Evolutionary conservation across 2,888 invertebrate genomes (phyloP).

Genomic region (Caenorhabditis japonica): DNA sequence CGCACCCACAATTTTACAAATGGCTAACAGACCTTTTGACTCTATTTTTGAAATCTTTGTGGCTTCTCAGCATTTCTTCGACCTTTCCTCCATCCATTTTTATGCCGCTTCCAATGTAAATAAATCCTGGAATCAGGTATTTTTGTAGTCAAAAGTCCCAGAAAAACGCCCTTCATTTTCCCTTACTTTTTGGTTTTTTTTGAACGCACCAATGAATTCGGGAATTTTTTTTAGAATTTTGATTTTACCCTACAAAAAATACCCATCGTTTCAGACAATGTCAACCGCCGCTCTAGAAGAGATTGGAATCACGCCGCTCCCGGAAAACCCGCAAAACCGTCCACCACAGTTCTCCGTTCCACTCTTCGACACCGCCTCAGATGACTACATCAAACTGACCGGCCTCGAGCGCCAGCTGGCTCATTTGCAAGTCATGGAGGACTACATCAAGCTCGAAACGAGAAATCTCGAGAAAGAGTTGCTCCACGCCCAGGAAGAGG

Average conservation of each 20-base stretch:
- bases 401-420: slow-evolving; percentile 92
- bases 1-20: no score
- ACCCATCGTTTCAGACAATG: slow-evolving; percentile 16
- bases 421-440: slow-evolving; percentile 97
- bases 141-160: no score
- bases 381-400: slow-evolving; percentile 36
- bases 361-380: slow-evolving; percentile 11
- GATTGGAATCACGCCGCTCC: slow-evolving; percentile 55
- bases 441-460: slow-evolving; percentile 99
- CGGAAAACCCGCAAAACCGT: neutral
- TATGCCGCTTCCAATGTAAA: no score
- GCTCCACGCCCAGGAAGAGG: slow-evolving; percentile 91
- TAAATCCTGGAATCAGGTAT: no score
- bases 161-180: no score
- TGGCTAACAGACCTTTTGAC: no score
- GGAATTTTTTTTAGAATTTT: neutral
- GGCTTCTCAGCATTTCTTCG: no score
- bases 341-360: neutral
- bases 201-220: neutral
- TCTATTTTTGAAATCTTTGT: no score
- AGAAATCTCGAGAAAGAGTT: slow-evolving; percentile 98
- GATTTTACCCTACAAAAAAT: neutral
- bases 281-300: slow-evolving; percentile 59
- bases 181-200: no score
- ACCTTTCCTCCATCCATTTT: no score